Conservation (phyloP, 2,888 invertebrate species). For the Lottia gigantea region DNA sequence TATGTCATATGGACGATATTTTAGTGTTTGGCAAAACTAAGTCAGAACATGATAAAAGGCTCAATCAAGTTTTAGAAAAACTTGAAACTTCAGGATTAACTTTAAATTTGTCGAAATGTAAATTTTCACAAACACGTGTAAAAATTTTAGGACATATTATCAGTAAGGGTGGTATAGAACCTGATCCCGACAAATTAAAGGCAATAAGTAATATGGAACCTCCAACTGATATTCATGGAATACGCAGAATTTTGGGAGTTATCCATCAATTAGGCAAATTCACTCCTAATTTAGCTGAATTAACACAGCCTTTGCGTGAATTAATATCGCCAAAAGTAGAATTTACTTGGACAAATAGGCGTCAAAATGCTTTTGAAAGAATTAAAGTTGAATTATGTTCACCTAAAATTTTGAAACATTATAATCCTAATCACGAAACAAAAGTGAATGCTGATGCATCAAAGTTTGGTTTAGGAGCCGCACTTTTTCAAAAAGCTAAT, state of each 20-base stretch:
- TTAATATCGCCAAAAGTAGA: too few relatives aligned
- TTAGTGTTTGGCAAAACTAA: constrained; percentile 21
- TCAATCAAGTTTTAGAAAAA: constrained; percentile 14
- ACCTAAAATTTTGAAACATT: background rate
- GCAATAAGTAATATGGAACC: background rate
- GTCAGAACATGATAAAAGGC: constrained; percentile 22
- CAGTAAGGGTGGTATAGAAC: constrained; percentile 18
- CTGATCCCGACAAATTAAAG: constrained; percentile 18
- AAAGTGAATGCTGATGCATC: background rate
- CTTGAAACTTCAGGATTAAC: constrained; percentile 23
- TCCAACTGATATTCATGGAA: background rate
- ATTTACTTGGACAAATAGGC: too few relatives aligned
- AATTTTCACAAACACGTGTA: constrained; percentile 21
- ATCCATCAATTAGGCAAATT: background rate
- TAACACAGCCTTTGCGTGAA: too few relatives aligned
- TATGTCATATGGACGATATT: constrained; percentile 36
- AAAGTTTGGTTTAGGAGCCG: background rate
- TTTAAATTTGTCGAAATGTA: constrained; percentile 30
- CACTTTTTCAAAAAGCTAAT: background rate
- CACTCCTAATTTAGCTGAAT: too few relatives aligned
- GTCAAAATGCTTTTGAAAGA: too few relatives aligned
- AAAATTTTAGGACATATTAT: constrained; percentile 33
- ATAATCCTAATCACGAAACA: background rate
- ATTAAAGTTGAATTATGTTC: background rate
- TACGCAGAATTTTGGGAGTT: background rate